Conservation (phyloP, 2,797 vertebrate genomes). For the Yasuhikotakia modesta region DNA sequence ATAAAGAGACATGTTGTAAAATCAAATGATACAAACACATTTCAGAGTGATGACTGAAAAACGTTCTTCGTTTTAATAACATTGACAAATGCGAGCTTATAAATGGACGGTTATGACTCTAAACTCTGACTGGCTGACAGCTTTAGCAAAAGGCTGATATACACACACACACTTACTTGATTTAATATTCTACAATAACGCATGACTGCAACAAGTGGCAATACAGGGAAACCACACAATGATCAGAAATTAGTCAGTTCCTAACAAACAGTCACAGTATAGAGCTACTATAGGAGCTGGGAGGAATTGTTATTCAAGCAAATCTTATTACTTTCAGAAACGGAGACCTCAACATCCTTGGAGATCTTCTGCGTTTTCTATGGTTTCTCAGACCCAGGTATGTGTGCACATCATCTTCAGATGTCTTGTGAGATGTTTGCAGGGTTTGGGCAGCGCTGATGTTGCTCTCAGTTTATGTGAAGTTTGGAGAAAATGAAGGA, state of each 20-base stretch:
- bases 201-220: no score
- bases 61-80: conserved; percentile 20
- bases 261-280: no score
- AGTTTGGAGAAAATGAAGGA: conserved; percentile 44
- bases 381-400: conserved; percentile 9
- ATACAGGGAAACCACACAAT: no score
- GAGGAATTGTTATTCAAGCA: neutral
- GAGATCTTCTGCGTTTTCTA: neutral
- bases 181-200: neutral
- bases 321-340: neutral
- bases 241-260: no score
- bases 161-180: neutral
- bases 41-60: conserved; percentile 38
- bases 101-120: neutral
- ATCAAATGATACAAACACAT: conserved; percentile 35
- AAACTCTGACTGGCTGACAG: neutral
- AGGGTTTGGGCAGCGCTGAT: conserved; percentile 42
- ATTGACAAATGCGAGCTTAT: neutral
- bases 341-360: neutral
- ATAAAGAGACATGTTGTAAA: conserved; percentile 24
- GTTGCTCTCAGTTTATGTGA: conserved; percentile 54
- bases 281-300: neutral
- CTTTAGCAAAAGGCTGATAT: neutral
- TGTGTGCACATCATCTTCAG: conserved; percentile 18
- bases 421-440: conserved; percentile 18